Evolutionary conservation across 1,140 invertebrate species (phyloP), one percentile per base, ranked within the genome.

Genomic region (Phymorhynchus buccinoides): DNA sequence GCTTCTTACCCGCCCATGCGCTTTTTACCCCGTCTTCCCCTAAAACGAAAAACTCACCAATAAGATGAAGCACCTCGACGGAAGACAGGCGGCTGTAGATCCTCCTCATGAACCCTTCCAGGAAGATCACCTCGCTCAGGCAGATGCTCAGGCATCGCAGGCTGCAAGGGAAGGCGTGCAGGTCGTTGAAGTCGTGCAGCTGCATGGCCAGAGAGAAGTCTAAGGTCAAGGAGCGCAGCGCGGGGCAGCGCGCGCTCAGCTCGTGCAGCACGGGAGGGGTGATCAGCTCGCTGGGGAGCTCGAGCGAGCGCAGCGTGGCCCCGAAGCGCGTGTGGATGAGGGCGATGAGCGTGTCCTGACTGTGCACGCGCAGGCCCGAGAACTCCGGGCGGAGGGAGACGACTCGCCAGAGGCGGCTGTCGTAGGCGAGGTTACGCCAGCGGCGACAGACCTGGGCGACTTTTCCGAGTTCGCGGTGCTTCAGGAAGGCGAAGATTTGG

Each of bases 61-160:
- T 98, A 35, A 99, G 95, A 94, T 99, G 99, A 42, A 99, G 94
- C 85, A 99, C 97, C 95, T 99, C 98, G 30, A 99, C 92, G 14
- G 98, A 99, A 87, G 99, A 99, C 90, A 99, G 99, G 91, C 99
- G 99, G 92, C 99, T 99, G 93, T 99, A 99, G 87, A 99, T 99
- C 94, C 99, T 99, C 85, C 99, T 94, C 98, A 99, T 99, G 92
- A 99, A 99, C n/a, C 99, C 99, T 93, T 99, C 99, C 96, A 99
- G 98, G 93, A 99, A 99, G 91, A 99, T 99, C 77, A 99, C 99
- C 93, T 99, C 99, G 0, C 98, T 99, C 0, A 99, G 94, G 90
- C 99, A 99, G 89, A 99, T 97, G 92, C 98, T 99, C 94, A 99
- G 95, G 90, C 98, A 99, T 41, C 96, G 96, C 9, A 99, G 94